A percentile compares a stretch with the other conserved stretches of the same genome.
phyloP scores from a whole-genome alignment of 1,140 invertebrate species.

The Cotesia typhae region DNA sequence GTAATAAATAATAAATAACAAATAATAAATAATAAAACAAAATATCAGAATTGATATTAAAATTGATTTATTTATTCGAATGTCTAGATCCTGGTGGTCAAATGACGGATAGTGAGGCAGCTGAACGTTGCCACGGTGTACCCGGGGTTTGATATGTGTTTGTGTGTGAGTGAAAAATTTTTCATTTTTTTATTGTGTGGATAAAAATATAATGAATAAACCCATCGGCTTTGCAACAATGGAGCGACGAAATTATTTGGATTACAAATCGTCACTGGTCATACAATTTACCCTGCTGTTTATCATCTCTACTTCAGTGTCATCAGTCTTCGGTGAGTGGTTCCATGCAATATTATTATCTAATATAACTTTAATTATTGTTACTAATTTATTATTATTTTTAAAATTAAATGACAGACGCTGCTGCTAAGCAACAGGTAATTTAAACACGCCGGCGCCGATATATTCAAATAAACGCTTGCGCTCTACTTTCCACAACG shows the following conservation, averaged over 20 bases:
- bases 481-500: not conserved
- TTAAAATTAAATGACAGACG: slow-evolving; percentile 16
- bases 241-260: slow-evolving; percentile 32
- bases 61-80: not conserved
- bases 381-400: slow-evolving; percentile 4
- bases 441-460: slow-evolving; percentile 55
- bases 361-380: not conserved
- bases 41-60: not conserved
- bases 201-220: slow-evolving; percentile 17
- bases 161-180: slow-evolving; percentile 34
- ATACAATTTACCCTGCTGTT: slow-evolving; percentile 10
- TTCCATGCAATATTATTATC: not conserved
- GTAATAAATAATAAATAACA: not conserved
- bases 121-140: slow-evolving; percentile 51
- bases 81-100: slow-evolving; percentile 39
- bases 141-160: slow-evolving; percentile 59
- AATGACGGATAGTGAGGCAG: slow-evolving; percentile 53
- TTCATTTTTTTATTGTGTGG: slow-evolving; percentile 45
- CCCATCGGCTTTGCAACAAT: slow-evolving; percentile 14
- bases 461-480: slow-evolving; percentile 21
- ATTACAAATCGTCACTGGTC: slow-evolving; percentile 22
- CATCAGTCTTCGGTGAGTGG: slow-evolving; percentile 29
- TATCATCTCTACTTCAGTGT: not conserved
- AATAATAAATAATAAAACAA: not conserved
- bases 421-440: slow-evolving; percentile 59